Evolutionary conservation across 2,113 vertebrate genomes (phyloP).

Genomic region (Coracopsis vasa): DNA sequence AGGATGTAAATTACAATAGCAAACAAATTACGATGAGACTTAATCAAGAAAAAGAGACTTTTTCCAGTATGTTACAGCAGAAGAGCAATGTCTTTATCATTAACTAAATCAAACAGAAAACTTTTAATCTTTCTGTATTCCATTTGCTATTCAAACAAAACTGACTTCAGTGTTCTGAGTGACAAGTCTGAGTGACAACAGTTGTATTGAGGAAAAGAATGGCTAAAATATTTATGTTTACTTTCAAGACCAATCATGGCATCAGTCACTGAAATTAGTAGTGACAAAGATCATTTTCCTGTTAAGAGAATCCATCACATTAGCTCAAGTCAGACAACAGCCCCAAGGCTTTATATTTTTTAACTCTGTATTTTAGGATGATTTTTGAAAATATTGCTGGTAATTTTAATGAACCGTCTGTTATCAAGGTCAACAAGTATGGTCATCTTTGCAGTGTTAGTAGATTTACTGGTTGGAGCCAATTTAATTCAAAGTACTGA

Average conservation of each 20-base stretch:
- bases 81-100: neutral
- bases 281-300: neutral
- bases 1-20: neutral
- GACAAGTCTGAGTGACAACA: neutral
- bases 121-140: neutral
- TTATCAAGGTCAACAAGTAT: neutral
- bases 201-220: neutral
- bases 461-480: neutral
- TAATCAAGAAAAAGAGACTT: neutral
- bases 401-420: neutral
- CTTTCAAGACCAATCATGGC: neutral
- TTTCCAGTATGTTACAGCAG: neutral
- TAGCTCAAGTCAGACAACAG: neutral
- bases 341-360: neutral
- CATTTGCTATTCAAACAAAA: neutral
- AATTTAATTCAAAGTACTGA: neutral
- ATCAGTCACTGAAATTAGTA: neutral
- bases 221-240: neutral
- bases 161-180: neutral
- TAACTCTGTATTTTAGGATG: neutral
- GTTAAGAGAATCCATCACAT: neutral
- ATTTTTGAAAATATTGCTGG: neutral
- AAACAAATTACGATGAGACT: neutral
- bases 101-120: slow-evolving; percentile 10
- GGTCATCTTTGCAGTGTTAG: neutral